Conservation (phyloP, 2,113 vertebrate genomes). For the Vulpes lagopus region DNA sequence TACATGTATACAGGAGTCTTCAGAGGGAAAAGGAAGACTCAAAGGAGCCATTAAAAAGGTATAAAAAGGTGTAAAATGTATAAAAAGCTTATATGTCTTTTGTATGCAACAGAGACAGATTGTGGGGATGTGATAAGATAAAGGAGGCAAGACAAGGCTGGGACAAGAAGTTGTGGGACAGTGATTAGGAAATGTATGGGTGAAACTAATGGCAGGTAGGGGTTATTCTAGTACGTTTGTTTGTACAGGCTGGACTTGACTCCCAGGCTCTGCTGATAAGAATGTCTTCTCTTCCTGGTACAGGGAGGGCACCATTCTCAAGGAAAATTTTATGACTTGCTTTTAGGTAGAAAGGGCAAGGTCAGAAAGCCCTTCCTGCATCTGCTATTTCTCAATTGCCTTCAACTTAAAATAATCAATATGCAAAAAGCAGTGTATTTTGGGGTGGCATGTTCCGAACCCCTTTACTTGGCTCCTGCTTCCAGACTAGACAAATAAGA, state of each 20-base stretch:
- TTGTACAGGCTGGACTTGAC: not conserved
- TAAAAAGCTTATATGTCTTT: not conserved
- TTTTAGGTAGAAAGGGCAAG: not conserved
- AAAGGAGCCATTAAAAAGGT: not conserved
- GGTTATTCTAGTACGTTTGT: constrained; percentile 11
- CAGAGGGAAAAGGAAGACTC: not conserved
- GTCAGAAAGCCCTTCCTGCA: not conserved
- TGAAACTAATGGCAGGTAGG: not conserved
- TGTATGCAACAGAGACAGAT: not conserved
- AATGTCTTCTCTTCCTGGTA: constrained; percentile 9
- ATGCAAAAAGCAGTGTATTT: not conserved
- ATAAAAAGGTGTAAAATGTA: too few relatives aligned
- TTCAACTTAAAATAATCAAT: not conserved
- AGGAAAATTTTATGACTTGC: not conserved
- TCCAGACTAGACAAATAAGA: not conserved
- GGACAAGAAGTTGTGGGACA: not conserved
- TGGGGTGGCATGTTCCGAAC: not conserved
- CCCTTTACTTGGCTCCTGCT: not conserved
- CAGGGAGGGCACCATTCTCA: not conserved
- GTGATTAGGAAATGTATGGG: not conserved
- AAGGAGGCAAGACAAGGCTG: not conserved
- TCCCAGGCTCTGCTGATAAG: constrained; percentile 25
- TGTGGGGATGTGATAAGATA: not conserved
- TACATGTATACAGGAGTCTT: not conserved
- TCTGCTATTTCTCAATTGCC: not conserved